Percentiles rank a stretch among this genome's conserved stretches.
phyloP scores from a whole-genome alignment of 2,888 invertebrate genomes.

The Dynastes hyllus region DNA sequence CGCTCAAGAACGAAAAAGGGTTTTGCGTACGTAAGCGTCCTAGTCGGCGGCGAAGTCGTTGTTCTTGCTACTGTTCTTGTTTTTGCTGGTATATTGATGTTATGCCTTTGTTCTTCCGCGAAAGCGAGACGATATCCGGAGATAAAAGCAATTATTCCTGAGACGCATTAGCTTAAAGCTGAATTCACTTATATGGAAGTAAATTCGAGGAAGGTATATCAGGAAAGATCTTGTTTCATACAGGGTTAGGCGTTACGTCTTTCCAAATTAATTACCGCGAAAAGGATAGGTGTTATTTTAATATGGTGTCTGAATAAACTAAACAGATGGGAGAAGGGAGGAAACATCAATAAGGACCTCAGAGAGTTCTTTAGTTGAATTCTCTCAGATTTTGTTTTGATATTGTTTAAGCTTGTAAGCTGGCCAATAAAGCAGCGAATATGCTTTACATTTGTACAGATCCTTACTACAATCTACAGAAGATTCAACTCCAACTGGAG shows the following conservation, averaged over 20 bases:
- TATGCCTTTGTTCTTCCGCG: not conserved
- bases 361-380: too few species aligned
- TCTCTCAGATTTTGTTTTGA: too few species aligned
- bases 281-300: not conserved
- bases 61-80: not conserved
- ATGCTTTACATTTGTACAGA: too few species aligned
- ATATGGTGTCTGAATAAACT: too few species aligned
- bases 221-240: not conserved
- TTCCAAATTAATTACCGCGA: constrained; percentile 5
- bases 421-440: too few species aligned
- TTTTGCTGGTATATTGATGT: too few species aligned
- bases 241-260: not conserved
- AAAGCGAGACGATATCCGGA: constrained; percentile 55
- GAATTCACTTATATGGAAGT: not conserved
- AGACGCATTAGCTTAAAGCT: constrained; percentile 60
- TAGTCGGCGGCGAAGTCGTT: constrained; percentile 1
- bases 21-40: constrained; percentile 9
- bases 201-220: constrained; percentile 33
- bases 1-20: constrained; percentile 18
- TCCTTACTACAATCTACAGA: too few species aligned
- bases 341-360: too few species aligned
- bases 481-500: too few species aligned
- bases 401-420: too few species aligned
- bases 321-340: too few species aligned
- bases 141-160: constrained; percentile 63